These are phyloP conservation scores for Sminthopsis crassicaudata DNA, from an alignment of 2,113 vertebrate species.

Conservation along the genomic window DNA sequence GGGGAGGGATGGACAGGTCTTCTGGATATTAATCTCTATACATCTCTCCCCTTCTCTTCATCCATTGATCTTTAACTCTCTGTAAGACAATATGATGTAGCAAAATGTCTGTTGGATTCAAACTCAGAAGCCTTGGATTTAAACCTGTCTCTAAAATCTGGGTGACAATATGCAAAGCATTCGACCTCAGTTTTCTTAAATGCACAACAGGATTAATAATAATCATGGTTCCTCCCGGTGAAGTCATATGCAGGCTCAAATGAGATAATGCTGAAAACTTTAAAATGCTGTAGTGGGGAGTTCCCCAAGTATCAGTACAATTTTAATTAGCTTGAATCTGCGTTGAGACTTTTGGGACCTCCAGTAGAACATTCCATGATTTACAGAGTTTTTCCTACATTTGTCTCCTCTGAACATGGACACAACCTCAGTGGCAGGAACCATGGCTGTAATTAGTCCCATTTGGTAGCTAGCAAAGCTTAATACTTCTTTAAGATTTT, in stretches of 20 bases:
- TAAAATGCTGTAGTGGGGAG: background rate
- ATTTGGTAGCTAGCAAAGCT: background rate
- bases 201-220: background rate
- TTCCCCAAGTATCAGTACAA: background rate
- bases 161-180: background rate
- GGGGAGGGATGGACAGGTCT: background rate
- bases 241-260: background rate
- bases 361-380: background rate
- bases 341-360: background rate
- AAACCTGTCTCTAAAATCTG: background rate
- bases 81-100: background rate
- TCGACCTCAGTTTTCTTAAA: background rate
- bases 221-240: background rate
- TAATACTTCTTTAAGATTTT: background rate
- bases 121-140: background rate
- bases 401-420: background rate
- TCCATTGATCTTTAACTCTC: background rate
- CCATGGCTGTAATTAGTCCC: background rate
- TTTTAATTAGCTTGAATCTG: background rate
- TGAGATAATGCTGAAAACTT: background rate
- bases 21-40: background rate
- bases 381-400: background rate
- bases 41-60: background rate
- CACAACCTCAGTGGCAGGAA: background rate
- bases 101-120: background rate